These are phyloP conservation scores for Drosophila melanosoma DNA, from an alignment of 2,888 invertebrate species.

Conservation along the genomic window DNA sequence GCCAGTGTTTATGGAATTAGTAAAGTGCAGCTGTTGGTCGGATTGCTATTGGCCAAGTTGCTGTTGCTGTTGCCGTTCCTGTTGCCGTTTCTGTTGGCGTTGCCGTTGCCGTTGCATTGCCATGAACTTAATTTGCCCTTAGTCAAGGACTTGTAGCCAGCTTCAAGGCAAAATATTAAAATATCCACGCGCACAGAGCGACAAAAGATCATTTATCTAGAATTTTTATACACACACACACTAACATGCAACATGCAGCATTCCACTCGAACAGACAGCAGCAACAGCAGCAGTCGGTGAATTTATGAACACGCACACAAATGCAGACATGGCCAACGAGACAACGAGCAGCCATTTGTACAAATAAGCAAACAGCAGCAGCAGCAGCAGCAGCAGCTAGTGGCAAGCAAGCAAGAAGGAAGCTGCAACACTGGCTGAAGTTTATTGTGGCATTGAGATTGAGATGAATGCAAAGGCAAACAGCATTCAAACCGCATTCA, in stretches of 20 bases:
- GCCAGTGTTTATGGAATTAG: constrained; percentile 81
- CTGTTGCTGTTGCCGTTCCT: constrained; percentile 8
- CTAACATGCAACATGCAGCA: constrained; percentile 1
- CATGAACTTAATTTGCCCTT: constrained; percentile 84
- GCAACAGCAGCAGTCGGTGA: constrained; percentile 56
- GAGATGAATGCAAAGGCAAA: constrained; percentile 62
- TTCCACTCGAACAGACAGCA: constrained; percentile 15
- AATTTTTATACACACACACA: constrained; percentile 52
- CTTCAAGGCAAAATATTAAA: constrained; percentile 75
- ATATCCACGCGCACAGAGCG: constrained; percentile 71
- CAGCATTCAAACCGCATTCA: constrained; percentile 79
- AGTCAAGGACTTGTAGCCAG: constrained; percentile 82
- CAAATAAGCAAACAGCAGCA: constrained; percentile 66
- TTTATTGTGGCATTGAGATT: constrained; percentile 55
- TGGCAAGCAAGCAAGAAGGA: constrained; percentile 4
- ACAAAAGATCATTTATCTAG: constrained; percentile 75
- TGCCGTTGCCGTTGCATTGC: constrained; percentile 44
- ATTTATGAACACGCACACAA: constrained; percentile 82
- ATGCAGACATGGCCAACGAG: constrained; percentile 28
- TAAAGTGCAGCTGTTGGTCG: constrained; percentile 60
- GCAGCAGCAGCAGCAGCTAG: background rate
- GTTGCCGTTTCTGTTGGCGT: constrained; percentile 16
- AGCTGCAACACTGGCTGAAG: constrained; percentile 11
- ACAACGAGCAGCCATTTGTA: constrained; percentile 74
- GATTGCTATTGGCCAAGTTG: constrained; percentile 18